Base-by-base conservation (phyloP, 2,797 vertebrate genomes). In the Heterohyrax brucei region DNA sequence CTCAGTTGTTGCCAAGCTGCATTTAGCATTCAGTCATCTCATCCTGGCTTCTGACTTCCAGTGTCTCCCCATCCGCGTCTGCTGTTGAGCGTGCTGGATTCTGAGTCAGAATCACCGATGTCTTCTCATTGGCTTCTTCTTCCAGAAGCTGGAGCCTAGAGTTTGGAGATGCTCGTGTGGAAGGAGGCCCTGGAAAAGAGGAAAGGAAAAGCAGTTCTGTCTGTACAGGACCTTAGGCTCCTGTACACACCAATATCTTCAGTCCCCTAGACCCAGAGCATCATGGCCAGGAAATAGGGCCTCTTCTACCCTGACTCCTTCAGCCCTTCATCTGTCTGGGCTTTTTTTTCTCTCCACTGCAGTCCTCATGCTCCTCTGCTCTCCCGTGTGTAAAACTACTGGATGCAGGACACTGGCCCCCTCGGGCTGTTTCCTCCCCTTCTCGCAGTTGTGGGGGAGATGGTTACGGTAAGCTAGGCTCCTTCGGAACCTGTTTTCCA, bases 311-410 rank as follows among this genome's bases (percentile, higher is more conserved):
- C 46, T n/a, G 39, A 10, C 26, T 30, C 18, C 46, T 44, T 21
- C 1, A 1, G 62, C 46, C 64, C 13, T 46, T 44, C 10, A 0
- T 4, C 10, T 13, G 53, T 21, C 19, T 30, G 10, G 1, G 44
- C 28, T 19, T 12, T 28, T 2, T 2, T 26, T 19, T 4, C 78
- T 48, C n/a, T 16, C n/a, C 18, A 5, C 5, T 8, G 44, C 30
- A 64, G 68, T 13, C 24, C 16, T 10, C 6, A 1, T 0, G 5
- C 5, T 48, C n/a, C 56, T 44, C 24, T 10, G 14, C 2, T 44
- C 18, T 68, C 62, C 64, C 59, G 0, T 53, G 86, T 14, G 2
- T 1, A 13, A 26, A 66, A 44, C 19, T n/a, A 7, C 46, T 13
- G 22, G 18, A 16, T 30, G 21, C 70, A 33, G 79, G 14, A 16